Base-by-base conservation (phyloP, 2,888 invertebrate genomes). In the Cinara cedri region DNA sequence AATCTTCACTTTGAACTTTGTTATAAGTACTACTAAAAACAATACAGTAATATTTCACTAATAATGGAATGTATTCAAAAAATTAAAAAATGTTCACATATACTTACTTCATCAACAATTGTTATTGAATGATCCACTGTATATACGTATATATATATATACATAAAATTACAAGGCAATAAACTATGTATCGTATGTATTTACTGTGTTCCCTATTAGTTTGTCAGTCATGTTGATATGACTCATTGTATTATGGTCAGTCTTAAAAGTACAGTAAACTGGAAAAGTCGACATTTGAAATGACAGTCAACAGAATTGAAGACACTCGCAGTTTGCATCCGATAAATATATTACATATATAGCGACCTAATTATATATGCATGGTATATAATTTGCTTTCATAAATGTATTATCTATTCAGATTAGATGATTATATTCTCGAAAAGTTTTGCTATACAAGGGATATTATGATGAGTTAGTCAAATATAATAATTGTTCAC, bases 91-190 rank as follows among this genome's bases (percentile, higher is more conserved):
- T 8, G 46, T 16, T 60, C 3, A 60, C 10, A 0, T 11, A 10
- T 6, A 74, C 63, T 63, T 54, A 63, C 63, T 74, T 74, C 74
- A 74, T 63, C 42, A 54, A 74, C 54, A 0, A 44, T 62, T 6
- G 2, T 10, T 34, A 19, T 34, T 9, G 9, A 14, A 16, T 21
- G 16, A 57, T 57, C 0, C 10, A 13, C 13, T 14, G 44, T 44
- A 8, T 19, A 11, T 19, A 54, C n/a, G n/a, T 19, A 8, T 19
- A 19, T 54, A 19, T 34, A 34, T 34, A 34, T 34, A 14, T 9
- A 16, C 24, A 26, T 9, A 26, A 60, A 26, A 26, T 26, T 24
- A 1, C 34, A 34, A 34, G 34, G 6, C 6, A 34, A 34, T 1
- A 44, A n/a, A 70, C 54, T 70, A 70, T 34, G 54, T 70, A 42